Percentiles rank a stretch among this genome's conserved stretches.
These are phyloP conservation scores for Operophtera brumata DNA, from an alignment of 2,888 invertebrate species.

Conservation along the genomic window DNA sequence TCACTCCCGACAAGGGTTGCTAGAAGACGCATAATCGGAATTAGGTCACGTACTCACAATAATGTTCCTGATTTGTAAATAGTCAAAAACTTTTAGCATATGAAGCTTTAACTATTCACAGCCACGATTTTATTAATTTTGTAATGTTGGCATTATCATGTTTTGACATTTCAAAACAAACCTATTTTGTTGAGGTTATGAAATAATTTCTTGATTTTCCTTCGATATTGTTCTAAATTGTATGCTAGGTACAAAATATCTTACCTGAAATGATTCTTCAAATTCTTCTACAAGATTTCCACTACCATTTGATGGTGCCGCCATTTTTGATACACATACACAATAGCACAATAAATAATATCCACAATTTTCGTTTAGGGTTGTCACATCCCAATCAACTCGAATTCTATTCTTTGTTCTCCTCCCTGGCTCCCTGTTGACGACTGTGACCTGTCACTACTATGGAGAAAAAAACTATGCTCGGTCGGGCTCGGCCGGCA, in stretches of 20 bases:
- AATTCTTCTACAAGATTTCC: slow-evolving; percentile 94
- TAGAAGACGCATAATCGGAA: slow-evolving; percentile 67
- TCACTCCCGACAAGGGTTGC: slow-evolving; percentile 43
- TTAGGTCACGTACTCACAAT: slow-evolving; percentile 75
- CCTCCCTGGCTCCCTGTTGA: too few species aligned
- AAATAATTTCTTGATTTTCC: slow-evolving; percentile 31
- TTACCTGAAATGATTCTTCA: slow-evolving; percentile 94
- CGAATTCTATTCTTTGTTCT: too few species aligned
- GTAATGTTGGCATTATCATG: slow-evolving; percentile 59
- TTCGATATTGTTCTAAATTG: slow-evolving; percentile 7
- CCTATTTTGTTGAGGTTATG: slow-evolving; percentile 51
- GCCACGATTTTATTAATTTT: slow-evolving; percentile 35
- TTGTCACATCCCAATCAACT: slow-evolving; percentile 31
- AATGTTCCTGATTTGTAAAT: slow-evolving; percentile 38
- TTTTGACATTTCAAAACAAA: slow-evolving; percentile 58
- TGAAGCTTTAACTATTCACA: slow-evolving; percentile 63
- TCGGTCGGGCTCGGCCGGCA: too few species aligned
- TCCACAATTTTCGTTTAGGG: slow-evolving; percentile 26
- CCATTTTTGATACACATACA: slow-evolving; percentile 72
- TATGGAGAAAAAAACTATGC: too few species aligned
- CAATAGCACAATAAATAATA: too few species aligned
- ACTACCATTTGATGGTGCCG: slow-evolving; percentile 90
- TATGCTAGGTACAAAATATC: slow-evolving; percentile 18
- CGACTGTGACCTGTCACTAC: too few species aligned
- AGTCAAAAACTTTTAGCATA: slow-evolving; percentile 53